Conservation (phyloP, 2,113 vertebrate genomes). For the Mus musculus region GRCm39 chr4:48088001-48088500, state of each 20-base stretch:
- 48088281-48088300: neutral
- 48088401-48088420: neutral
- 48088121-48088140: constrained; percentile 34
- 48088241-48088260: neutral
- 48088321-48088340: neutral
- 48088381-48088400: neutral
- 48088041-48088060: constrained; percentile 32
- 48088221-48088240: constrained; percentile 41
- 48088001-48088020: neutral
- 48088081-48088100: constrained; percentile 18
- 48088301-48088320: neutral
- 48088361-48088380: neutral
- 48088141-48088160: neutral
- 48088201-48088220: neutral
- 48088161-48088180: neutral
- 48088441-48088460: neutral
- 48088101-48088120: neutral
- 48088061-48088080: neutral
- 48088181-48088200: neutral
- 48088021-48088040: neutral
- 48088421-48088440: neutral
- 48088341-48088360: neutral
- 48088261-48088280: neutral
- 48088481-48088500: neutral
- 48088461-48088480: neutral